These are phyloP conservation scores for Battus philenor DNA, from an alignment of 1,140 invertebrate genomes.

Conservation along the genomic window DNA sequence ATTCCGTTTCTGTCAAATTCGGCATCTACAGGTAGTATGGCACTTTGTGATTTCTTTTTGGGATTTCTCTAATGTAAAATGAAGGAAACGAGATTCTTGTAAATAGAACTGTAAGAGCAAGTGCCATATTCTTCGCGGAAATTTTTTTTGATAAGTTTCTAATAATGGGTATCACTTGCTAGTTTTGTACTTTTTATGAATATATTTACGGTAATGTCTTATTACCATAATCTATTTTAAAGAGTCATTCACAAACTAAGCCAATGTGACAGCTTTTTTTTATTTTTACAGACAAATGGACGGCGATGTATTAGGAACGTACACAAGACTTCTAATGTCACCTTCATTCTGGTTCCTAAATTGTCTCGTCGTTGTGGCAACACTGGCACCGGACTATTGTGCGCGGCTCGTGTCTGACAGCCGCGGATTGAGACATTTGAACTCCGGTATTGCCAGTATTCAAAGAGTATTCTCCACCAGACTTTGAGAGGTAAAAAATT, in stretches of 20 bases:
- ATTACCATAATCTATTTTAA: no score
- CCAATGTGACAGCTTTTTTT: background rate
- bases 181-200: no score
- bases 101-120: no score
- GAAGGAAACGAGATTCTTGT: no score
- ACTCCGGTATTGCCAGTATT: background rate
- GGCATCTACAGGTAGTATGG: no score
- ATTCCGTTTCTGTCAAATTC: no score
- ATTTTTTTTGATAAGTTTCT: constrained; percentile 14
- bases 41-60: no score
- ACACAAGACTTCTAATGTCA: constrained; percentile 77
- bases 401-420: constrained; percentile 36
- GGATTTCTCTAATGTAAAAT: no score
- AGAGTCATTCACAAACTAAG: no score
- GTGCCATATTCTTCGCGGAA: no score
- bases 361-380: constrained; percentile 72
- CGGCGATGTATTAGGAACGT: constrained; percentile 80
- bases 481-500: constrained; percentile 21
- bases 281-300: constrained; percentile 71
- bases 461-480: constrained; percentile 27
- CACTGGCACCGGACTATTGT: constrained; percentile 78
- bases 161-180: no score
- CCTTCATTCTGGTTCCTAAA: constrained; percentile 79
- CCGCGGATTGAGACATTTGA: constrained; percentile 22
- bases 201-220: no score